phyloP scores from a whole-genome alignment of 1,140 invertebrate species.

The Drosophila nannoptera region DNA sequence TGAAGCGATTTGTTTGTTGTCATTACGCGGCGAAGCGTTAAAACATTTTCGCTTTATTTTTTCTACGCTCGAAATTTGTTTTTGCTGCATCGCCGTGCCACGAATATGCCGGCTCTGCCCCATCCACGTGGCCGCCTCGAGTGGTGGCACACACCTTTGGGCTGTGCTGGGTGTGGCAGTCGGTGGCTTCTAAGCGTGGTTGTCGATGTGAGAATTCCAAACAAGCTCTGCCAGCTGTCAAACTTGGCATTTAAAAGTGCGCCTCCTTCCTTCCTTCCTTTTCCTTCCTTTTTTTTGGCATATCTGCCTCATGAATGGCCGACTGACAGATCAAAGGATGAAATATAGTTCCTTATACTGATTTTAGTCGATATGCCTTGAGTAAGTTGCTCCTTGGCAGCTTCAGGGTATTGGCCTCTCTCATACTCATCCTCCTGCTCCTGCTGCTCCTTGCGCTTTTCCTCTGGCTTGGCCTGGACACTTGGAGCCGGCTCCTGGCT shows the following conservation, averaged over 20 bases:
- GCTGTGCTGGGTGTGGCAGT: slow-evolving; percentile 7
- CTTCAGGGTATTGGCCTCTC: too few relatives aligned
- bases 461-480: neutral
- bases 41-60: slow-evolving; percentile 78
- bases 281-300: neutral
- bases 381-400: too few relatives aligned
- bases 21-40: slow-evolving; percentile 71
- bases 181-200: slow-evolving; percentile 36
- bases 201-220: slow-evolving; percentile 67
- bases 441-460: neutral
- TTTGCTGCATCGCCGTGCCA: slow-evolving; percentile 39
- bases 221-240: slow-evolving; percentile 62
- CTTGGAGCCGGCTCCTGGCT: slow-evolving; percentile 8
- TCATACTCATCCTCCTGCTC: neutral
- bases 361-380: too few relatives aligned
- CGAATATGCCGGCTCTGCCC: slow-evolving; percentile 7
- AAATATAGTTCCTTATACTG: too few relatives aligned
- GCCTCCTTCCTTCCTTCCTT: neutral
- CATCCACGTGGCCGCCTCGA: slow-evolving; percentile 24
- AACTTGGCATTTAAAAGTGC: neutral
- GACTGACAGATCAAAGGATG: slow-evolving; percentile 19
- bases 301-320: neutral
- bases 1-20: slow-evolving; percentile 77
- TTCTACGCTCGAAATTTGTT: slow-evolving; percentile 70
- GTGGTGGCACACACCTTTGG: slow-evolving; percentile 56